Conservation (phyloP, 2,888 invertebrate genomes). For the Stenichneumon culpator region DNA sequence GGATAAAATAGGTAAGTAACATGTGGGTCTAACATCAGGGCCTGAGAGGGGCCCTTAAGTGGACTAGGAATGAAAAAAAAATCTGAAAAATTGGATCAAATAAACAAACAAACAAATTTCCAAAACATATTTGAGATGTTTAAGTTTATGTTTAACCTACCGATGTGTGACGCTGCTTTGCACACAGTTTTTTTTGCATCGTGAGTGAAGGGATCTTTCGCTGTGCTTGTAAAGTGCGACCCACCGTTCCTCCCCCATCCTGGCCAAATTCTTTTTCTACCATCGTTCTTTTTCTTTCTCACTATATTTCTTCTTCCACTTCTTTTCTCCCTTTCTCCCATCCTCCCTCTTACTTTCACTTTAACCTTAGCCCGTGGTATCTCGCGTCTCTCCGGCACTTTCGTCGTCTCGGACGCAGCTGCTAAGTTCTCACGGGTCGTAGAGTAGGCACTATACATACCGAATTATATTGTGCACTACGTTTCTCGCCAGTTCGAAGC, state of each 20-base stretch:
- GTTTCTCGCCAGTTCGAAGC: conserved; percentile 6
- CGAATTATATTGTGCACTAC: conserved; percentile 24
- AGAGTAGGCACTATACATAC: conserved; percentile 34
- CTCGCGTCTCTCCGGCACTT: conserved; percentile 36
- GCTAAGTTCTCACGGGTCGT: conserved; percentile 57
- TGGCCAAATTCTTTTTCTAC: not conserved
- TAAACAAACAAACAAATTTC: not conserved
- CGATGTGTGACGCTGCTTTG: not conserved
- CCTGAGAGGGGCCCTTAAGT: too few relatives aligned
- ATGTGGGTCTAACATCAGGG: too few relatives aligned
- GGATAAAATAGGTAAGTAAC: too few relatives aligned
- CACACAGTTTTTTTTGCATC: not conserved
- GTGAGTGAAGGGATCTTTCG: not conserved
- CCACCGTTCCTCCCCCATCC: conserved; percentile 28
- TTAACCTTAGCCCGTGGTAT: conserved; percentile 31
- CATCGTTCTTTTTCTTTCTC: conserved; percentile 29
- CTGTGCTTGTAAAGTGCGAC: conserved; percentile 39
- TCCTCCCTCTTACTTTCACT: conserved; percentile 63
- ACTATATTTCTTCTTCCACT: conserved; percentile 40
- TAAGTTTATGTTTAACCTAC: not conserved
- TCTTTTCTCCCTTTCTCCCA: conserved; percentile 51
- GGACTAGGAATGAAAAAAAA: too few relatives aligned
- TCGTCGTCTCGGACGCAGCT: conserved; percentile 65
- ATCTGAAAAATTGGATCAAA: not conserved
- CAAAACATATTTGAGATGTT: not conserved